A percentile compares a stretch with the other conserved stretches of the same genome.
Conservation (phyloP, 2,113 vertebrate genomes). For the Dendropsophus ebraccatus region DNA sequence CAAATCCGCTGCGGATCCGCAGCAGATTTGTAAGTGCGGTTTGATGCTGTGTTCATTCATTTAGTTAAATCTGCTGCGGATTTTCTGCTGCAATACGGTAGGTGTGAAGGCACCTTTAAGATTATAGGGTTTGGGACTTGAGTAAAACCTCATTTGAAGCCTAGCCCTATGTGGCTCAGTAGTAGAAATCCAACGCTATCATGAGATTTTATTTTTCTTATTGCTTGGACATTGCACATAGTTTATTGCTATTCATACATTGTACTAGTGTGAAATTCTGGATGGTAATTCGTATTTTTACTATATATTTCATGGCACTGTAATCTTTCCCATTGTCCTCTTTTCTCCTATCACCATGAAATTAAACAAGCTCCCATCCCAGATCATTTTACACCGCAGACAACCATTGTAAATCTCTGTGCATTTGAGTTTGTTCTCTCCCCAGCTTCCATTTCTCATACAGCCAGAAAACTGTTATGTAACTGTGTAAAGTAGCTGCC, state of each 20-base stretch:
- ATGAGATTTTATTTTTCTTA: too few relatives aligned
- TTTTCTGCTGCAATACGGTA: too few relatives aligned
- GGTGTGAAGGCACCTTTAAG: too few relatives aligned
- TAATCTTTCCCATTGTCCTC: neutral
- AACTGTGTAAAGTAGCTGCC: conserved; percentile 23
- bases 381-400: neutral
- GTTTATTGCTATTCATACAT: neutral
- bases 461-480: conserved; percentile 28
- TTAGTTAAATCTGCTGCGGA: too few relatives aligned
- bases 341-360: neutral
- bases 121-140: too few relatives aligned
- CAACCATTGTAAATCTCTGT: neutral
- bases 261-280: neutral
- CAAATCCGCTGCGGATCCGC: too few relatives aligned
- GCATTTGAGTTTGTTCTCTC: neutral
- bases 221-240: too few relatives aligned
- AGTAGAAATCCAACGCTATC: too few relatives aligned
- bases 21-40: too few relatives aligned
- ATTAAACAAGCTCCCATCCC: neutral
- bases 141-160: too few relatives aligned
- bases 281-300: neutral
- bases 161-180: too few relatives aligned
- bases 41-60: too few relatives aligned
- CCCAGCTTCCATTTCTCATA: neutral
- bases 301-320: neutral